Percentiles rank a stretch among this genome's conserved stretches.
These are phyloP conservation scores for Caenorhabditis doughertyi DNA, from an alignment of 2,888 invertebrate genomes.

Conservation along the genomic window DNA sequence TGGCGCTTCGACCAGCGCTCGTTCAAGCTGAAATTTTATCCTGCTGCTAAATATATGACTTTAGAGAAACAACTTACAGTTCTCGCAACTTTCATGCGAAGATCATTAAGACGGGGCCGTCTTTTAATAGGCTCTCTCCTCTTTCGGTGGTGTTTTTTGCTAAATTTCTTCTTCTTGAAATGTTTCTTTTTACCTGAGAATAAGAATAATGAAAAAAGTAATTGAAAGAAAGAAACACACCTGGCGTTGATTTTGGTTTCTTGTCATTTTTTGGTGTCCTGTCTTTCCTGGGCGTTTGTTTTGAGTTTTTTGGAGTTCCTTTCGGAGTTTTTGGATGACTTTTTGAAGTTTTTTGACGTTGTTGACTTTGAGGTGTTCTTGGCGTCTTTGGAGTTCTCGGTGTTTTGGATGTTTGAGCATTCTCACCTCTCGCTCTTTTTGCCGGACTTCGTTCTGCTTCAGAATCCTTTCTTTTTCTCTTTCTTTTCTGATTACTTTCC, in stretches of 20 bases:
- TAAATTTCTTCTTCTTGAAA: background rate
- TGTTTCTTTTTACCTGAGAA: conserved; percentile 15
- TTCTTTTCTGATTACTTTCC: conserved; percentile 16
- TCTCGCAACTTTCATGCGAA: conserved; percentile 25
- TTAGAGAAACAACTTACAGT: conserved; percentile 25
- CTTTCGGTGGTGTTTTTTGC: background rate
- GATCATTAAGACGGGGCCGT: conserved; percentile 1
- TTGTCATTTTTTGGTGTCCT: conserved; percentile 4
- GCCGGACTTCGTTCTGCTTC: conserved; percentile 15
- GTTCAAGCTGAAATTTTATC: conserved; percentile 48
- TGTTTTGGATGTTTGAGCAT: background rate
- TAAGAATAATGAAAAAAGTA: background rate
- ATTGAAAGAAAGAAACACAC: background rate
- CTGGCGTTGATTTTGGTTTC: background rate
- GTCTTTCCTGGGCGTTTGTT: too few relatives aligned
- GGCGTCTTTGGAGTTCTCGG: conserved; percentile 15
- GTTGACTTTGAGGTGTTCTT: too few relatives aligned
- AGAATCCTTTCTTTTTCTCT: conserved; percentile 5
- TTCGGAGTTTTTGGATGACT: background rate
- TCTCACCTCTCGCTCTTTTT: background rate
- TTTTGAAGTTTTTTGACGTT: conserved; percentile 14
- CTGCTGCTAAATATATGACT: background rate
- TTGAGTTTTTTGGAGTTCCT: too few relatives aligned
- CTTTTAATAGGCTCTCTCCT: background rate
- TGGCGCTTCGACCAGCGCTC: conserved; percentile 53